Evolutionary conservation across 2,888 invertebrate species (phyloP), one percentile per base, ranked within the genome.

Genomic region (Drosophila gaucha): DNA sequence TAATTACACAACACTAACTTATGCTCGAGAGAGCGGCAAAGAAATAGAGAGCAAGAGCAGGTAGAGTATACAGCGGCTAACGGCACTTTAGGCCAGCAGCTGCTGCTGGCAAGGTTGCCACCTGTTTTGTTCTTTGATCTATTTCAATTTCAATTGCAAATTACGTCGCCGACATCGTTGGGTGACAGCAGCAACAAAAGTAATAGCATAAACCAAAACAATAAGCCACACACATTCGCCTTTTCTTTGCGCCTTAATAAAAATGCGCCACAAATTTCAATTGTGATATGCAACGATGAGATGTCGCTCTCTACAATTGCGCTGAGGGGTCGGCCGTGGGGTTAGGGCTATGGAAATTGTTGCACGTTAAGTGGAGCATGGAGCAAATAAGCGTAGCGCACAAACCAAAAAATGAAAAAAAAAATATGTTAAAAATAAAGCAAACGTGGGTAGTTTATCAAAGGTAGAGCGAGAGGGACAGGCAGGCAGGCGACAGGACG

Each of bases 331-430:
- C 26, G 24, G 4, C 14, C 33, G 38, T 9, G 46, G 18, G 47
- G 31, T 28, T 26, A 30, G 36, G 50, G 58, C 44, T 51, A 64
- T 58, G 67, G 58, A 82, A 83, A 79, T 78, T 74, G 80, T 83
- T 82, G 78, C 83, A 80, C 82, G 73, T 78, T 86, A 82, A 82
- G 83, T 82, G 80, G 82, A 80, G 86, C 82, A 78, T 83, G 80
- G 82, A 82, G 67, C 63, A 79, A 71, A 79, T 67, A 50, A 70
- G 73, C 56, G 63, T 63, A 69, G 60, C 56, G 51, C 39, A 73
- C 47, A 30, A 20, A 26, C 30, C 38, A 43, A 56, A 38, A 22
- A 30, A 33, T 39, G 41, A 64, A 65, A 44, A 26, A 26, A 41
- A 18, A 28, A 3, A 28, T 22, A 20, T 36, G 58, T 82, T 69